Conservation (phyloP, 2,797 vertebrate genomes). For the Aselliscus stoliczkanus region DNA sequence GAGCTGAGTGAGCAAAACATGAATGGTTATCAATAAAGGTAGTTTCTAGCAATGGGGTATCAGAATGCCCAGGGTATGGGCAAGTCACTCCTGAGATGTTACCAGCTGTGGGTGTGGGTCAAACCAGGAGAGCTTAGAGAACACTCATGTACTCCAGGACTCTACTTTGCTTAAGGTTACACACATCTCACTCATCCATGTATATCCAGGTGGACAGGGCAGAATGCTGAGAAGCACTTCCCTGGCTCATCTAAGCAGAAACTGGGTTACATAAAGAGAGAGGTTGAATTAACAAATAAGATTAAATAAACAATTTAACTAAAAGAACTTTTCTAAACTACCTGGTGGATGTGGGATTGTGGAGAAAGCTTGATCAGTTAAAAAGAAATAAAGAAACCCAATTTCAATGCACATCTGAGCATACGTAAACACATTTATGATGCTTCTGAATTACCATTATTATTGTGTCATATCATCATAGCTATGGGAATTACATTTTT, state of each 20-base stretch:
- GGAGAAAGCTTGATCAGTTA: neutral
- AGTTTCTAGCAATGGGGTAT: neutral
- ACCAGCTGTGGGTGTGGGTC: neutral
- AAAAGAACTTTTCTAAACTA: neutral
- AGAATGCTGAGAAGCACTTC: neutral
- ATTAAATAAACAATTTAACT: neutral
- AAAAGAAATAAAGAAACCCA: neutral
- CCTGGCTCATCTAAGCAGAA: constrained; percentile 41
- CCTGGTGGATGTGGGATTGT: neutral
- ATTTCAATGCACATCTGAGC: neutral
- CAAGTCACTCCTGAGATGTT: neutral
- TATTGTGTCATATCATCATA: neutral
- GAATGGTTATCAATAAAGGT: neutral
- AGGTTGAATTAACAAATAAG: neutral
- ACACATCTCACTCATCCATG: neutral
- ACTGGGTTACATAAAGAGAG: neutral
- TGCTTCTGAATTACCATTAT: neutral
- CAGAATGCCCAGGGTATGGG: neutral
- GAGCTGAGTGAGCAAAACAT: neutral
- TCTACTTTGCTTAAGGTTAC: neutral
- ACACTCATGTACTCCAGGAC: neutral
- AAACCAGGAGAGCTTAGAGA: neutral
- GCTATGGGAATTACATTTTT: neutral
- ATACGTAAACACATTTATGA: neutral
- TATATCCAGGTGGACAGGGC: neutral